phyloP scores from a whole-genome alignment of 2,888 invertebrate species.

The Lapara coniferarum region DNA sequence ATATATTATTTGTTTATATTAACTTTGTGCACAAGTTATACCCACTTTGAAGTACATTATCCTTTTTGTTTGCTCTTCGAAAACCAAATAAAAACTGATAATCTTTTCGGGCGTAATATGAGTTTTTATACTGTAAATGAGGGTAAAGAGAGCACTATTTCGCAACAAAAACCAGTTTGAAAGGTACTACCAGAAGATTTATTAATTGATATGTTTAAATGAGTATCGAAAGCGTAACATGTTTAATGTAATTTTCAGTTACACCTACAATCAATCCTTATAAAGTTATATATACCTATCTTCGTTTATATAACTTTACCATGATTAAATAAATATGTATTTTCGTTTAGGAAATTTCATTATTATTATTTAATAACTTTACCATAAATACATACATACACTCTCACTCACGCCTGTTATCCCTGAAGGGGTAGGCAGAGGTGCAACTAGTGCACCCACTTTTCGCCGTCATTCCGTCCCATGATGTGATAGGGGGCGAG shows the following conservation, averaged over 20 bases:
- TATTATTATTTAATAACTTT: not conserved
- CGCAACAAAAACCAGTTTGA: constrained; percentile 3
- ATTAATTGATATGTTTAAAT: not conserved
- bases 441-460: too few species aligned
- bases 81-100: not conserved
- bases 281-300: not conserved
- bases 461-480: too few species aligned
- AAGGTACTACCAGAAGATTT: not conserved
- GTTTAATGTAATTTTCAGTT: not conserved
- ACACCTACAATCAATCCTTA: not conserved
- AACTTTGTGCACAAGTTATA: not conserved
- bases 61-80: not conserved
- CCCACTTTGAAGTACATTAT: not conserved
- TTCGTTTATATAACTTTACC: not conserved
- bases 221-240: not conserved
- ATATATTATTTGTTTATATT: too few species aligned
- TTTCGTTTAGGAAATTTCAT: not conserved
- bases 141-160: constrained; percentile 1
- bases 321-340: too few species aligned
- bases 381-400: not conserved
- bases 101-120: not conserved
- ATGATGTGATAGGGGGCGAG: too few species aligned
- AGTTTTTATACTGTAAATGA: constrained; percentile 1
- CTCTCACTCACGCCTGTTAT: too few species aligned
- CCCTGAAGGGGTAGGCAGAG: too few species aligned